These are phyloP conservation scores for Holacanthus passer DNA, from an alignment of 2,113 vertebrate genomes.

Conservation along the genomic window DNA sequence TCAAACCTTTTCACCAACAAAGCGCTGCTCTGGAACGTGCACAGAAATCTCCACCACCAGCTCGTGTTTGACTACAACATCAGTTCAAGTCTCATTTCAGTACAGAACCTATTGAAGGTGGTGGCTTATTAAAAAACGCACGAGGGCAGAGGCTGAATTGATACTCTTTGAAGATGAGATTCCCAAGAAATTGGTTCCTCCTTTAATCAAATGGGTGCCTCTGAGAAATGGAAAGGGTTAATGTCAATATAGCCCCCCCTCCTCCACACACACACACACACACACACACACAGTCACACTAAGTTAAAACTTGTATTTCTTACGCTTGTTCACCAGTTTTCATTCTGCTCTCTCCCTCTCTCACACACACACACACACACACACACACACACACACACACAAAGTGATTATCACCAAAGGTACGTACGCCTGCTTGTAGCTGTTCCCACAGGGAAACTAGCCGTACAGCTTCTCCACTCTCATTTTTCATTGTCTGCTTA, in stretches of 20 bases:
- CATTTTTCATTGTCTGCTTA: conserved; percentile 87
- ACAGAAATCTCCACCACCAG: not conserved
- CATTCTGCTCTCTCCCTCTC: conserved; percentile 32
- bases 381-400: conserved; percentile 50
- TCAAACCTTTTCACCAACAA: conserved; percentile 13
- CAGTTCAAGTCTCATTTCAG: conserved; percentile 42
- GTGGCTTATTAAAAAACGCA: conserved; percentile 25
- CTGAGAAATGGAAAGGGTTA: conserved; percentile 63
- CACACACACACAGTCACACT: conserved; percentile 1
- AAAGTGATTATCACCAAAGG: conserved; percentile 79
- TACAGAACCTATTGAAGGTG: conserved; percentile 30
- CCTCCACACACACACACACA: not conserved
- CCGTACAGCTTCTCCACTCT: conserved; percentile 74
- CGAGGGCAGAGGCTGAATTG: conserved; percentile 42
- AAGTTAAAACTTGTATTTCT: conserved; percentile 29
- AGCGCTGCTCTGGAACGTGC: conserved; percentile 8
- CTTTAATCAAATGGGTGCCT: conserved; percentile 61
- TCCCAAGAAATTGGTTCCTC: conserved; percentile 60
- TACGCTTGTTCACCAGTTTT: conserved; percentile 40
- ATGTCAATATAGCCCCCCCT: conserved; percentile 30
- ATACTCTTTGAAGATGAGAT: conserved; percentile 62
- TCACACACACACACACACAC: conserved; percentile 40
- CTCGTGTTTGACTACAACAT: conserved; percentile 28
- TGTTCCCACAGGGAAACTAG: conserved; percentile 77
- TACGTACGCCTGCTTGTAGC: conserved; percentile 73